A percentile compares a stretch with the other conserved stretches of the same genome.
Evolutionary conservation across 2,888 invertebrate genomes (phyloP).

Genomic region (Copidosoma aretas): DNA sequence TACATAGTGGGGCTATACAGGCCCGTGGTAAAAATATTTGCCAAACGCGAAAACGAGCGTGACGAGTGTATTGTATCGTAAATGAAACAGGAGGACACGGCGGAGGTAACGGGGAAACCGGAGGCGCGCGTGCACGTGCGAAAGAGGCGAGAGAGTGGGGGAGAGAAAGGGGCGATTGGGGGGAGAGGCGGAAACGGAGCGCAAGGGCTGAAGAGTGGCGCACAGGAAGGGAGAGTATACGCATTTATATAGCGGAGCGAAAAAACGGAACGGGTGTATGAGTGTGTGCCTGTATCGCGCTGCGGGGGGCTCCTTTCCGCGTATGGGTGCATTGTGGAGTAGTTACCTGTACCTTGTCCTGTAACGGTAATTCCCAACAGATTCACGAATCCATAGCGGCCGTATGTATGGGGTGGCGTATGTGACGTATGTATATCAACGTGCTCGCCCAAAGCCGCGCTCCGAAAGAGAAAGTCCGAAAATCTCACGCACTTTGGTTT

Average conservation of each 20-base stretch:
- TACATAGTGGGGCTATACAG: no score
- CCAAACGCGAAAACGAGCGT: background rate
- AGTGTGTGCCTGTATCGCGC: background rate
- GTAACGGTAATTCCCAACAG: no score
- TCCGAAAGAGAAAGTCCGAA: no score
- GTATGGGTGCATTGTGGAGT: conserved; percentile 13
- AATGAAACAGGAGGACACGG: background rate
- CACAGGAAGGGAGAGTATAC: conserved; percentile 6
- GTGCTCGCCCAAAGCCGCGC: no score
- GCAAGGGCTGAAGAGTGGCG: conserved; percentile 25
- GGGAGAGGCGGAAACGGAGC: conserved; percentile 1
- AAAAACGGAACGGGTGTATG: conserved; percentile 15
- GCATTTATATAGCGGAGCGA: conserved; percentile 4
- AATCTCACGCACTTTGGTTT: no score
- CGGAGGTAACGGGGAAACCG: background rate
- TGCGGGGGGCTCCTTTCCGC: conserved; percentile 37
- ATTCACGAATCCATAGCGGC: no score
- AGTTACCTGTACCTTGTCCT: no score
- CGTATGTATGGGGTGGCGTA: no score
- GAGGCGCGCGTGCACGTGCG: conserved; percentile 30
- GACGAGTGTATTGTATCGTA: no score
- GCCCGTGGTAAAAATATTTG: background rate
- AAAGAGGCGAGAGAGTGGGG: conserved; percentile 42
- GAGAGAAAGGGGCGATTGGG: conserved; percentile 38
- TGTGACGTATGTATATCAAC: no score